Evolutionary conservation across 64 coral and sea anemone genomes (phyloP).

Genomic region (Hydrozoanthus tunicans): DNA sequence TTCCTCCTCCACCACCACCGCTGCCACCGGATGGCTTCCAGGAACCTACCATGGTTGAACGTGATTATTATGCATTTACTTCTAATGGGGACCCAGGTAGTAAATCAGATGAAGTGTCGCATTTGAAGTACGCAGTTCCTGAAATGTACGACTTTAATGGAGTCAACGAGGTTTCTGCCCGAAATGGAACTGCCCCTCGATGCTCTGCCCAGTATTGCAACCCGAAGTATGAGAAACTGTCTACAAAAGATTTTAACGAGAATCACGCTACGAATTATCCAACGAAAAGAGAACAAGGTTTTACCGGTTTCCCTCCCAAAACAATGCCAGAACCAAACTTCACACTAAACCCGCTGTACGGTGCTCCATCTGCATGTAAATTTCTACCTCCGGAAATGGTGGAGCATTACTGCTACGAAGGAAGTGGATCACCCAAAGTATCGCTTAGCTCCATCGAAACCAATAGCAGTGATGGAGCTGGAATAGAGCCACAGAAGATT

Average conservation of each 20-base stretch:
- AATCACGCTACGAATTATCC: neutral
- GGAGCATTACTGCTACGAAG: conserved; percentile 74
- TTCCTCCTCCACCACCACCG: neutral
- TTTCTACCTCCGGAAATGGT: conserved; percentile 72
- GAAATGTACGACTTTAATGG: neutral
- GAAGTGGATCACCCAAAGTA: conserved; percentile 77
- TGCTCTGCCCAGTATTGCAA: conserved; percentile 20
- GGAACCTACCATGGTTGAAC: neutral
- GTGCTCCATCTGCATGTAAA: conserved; percentile 15
- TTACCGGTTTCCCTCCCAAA: neutral
- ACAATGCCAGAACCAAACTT: conserved; percentile 1
- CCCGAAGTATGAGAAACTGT: neutral
- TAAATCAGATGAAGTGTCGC: neutral
- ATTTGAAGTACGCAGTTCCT: neutral
- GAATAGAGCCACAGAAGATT: conserved; percentile 59
- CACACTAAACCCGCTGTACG: conserved; percentile 40
- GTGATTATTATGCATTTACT: neutral
- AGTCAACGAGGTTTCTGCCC: neutral
- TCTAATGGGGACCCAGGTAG: neutral
- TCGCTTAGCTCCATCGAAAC: conserved; percentile 84
- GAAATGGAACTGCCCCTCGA: neutral
- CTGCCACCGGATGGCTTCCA: neutral
- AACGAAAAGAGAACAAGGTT: neutral
- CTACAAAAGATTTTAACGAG: neutral
- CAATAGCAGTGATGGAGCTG: neutral